These are phyloP conservation scores for Erpetoichthys calabaricus DNA, from an alignment of 2,797 vertebrate species.

Conservation along the genomic window DNA sequence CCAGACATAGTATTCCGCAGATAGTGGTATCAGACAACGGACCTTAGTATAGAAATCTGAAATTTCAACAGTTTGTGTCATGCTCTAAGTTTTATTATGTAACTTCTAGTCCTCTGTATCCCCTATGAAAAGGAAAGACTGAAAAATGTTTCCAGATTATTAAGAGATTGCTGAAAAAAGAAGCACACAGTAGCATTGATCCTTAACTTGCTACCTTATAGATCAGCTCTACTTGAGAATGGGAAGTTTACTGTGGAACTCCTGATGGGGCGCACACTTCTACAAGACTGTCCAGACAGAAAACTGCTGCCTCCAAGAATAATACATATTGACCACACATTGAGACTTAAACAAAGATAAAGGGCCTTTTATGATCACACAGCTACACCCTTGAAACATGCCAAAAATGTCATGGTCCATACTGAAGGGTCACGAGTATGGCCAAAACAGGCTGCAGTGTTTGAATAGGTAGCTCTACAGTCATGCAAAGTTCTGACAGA, in stretches of 20 bases:
- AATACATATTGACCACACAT: background rate
- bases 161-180: slow-evolving; percentile 17
- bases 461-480: slow-evolving; percentile 11
- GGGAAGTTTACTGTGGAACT: slow-evolving; percentile 7
- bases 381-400: background rate
- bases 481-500: slow-evolving; percentile 14
- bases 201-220: slow-evolving; percentile 7
- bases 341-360: background rate
- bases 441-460: slow-evolving; percentile 9
- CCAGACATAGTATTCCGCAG: slow-evolving; percentile 14
- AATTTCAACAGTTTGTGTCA: slow-evolving; percentile 18
- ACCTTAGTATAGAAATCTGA: slow-evolving; percentile 19
- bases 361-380: slow-evolving; percentile 13
- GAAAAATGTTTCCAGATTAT: slow-evolving; percentile 15
- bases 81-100: slow-evolving; percentile 20
- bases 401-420: slow-evolving; percentile 11
- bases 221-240: slow-evolving; percentile 6
- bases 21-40: slow-evolving; percentile 20
- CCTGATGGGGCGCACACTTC: slow-evolving; percentile 13
- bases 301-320: background rate
- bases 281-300: slow-evolving; percentile 8
- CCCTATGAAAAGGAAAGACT: slow-evolving; percentile 20
- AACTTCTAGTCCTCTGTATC: slow-evolving; percentile 16
- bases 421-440: background rate
- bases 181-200: slow-evolving; percentile 13